A percentile compares a stretch with the other conserved stretches of the same genome.
Conservation (phyloP, 2,888 invertebrate species). For the Nomada ferruginata region DNA sequence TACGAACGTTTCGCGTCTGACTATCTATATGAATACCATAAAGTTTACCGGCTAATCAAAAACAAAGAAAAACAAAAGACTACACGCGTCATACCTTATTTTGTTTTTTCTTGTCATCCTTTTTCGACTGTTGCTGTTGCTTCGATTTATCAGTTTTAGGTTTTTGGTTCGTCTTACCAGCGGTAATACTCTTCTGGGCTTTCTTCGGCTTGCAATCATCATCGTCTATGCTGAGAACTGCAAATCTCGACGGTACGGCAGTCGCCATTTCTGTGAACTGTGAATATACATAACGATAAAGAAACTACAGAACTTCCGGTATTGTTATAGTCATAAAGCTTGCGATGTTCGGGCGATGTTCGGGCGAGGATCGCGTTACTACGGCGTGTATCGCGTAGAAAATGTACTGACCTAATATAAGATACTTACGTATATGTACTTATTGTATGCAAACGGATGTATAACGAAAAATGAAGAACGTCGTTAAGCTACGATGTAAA, state of each 20-base stretch:
- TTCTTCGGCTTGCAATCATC: slow-evolving; percentile 87
- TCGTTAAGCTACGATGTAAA: slow-evolving; percentile 66
- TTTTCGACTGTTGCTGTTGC: slow-evolving; percentile 72
- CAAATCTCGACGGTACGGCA: slow-evolving; percentile 90
- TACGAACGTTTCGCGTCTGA: slow-evolving; percentile 45
- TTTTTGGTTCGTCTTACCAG: slow-evolving; percentile 73
- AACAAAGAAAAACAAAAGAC: slow-evolving; percentile 59
- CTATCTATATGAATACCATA: slow-evolving; percentile 18
- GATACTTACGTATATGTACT: slow-evolving; percentile 34
- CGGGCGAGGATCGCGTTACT: neutral
- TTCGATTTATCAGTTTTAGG: slow-evolving; percentile 80
- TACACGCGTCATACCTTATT: slow-evolving; percentile 74
- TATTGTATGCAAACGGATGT: slow-evolving; percentile 29
- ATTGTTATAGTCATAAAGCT: slow-evolving; percentile 19
- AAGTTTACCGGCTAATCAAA: slow-evolving; percentile 64
- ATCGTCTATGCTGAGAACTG: slow-evolving; percentile 90
- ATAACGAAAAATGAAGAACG: slow-evolving; percentile 66
- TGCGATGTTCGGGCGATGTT: neutral
- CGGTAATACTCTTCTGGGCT: slow-evolving; percentile 82
- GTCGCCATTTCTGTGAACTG: slow-evolving; percentile 86
- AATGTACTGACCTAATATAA: slow-evolving; percentile 1
- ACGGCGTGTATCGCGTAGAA: neutral
- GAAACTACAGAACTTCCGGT: slow-evolving; percentile 64
- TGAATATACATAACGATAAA: slow-evolving; percentile 56
- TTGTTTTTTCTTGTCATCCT: slow-evolving; percentile 79